Evolutionary conservation across 2,113 vertebrate species (phyloP), one percentile per base, ranked within the genome.

Genomic region (Dasyornis broadbenti): DNA sequence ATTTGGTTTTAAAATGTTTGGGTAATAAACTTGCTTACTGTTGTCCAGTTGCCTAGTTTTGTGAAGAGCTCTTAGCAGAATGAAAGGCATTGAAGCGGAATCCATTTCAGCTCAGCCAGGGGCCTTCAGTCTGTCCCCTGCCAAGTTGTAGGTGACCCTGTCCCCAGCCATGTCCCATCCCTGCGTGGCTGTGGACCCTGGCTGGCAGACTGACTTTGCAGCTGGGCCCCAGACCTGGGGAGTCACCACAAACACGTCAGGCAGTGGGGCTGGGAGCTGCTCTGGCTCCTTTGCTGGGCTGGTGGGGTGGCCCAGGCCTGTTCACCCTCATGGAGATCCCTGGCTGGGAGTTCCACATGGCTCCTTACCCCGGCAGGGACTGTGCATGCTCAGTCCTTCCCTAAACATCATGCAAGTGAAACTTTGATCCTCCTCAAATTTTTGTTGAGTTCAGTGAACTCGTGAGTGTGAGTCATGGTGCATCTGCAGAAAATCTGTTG

Each of bases 331-430:
- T 33, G 47, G 40, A 20, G 15, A 42, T 33, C 15, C 18, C 13
- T 0, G 0, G 0, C 37, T 39, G 31, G 33, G 33, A 12, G 11
- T 15, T 44, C 24, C 33, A 13, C 27, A 1, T 5, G 11, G 42
- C 14, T 65, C 15, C 56, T 57, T 33, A 33, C 7, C 23, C 24
- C 44, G 56, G 40, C n/a, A 47, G 40, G 8, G 10, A 40, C 87
- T 57, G 9, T 73, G 30, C 2, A 0, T 31, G 40, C 42, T 63
- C 56, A 50, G 28, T 57, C 52, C 84, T 89, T 60, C 61, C 56
- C 60, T 52, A 21, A 77, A 59, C 22, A 16, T 33, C 9, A 0
- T 7, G 20, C 13, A 28, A 39, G 16, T 33, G 52, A 69, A 87
- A 65, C 45, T 45, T 37, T 27, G 20, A 42, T 78, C 30, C 42